Evolutionary conservation across 2,888 invertebrate genomes (phyloP), one percentile per base, ranked within the genome.

Genomic region (Rhabditoides inermis): DNA sequence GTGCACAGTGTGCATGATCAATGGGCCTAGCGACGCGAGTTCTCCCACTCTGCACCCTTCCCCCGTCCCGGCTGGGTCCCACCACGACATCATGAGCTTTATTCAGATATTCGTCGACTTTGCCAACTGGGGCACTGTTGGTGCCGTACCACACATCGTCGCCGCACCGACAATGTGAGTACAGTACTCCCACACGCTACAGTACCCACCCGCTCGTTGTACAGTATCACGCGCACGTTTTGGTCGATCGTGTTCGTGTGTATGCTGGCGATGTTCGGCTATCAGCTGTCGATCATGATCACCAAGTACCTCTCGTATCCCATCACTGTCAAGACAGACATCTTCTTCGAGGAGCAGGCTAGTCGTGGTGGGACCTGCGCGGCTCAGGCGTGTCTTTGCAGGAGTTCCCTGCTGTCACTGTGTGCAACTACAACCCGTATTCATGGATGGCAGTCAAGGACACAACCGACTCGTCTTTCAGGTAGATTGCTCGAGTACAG

Each of bases 361-460:
- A n/a, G n/a, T n/a, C n/a, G n/a, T n/a, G n/a, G n/a, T n/a, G n/a
- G n/a, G n/a, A n/a, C n/a, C n/a, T n/a, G n/a, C n/a, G n/a, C n/a
- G n/a, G n/a, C n/a, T n/a, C n/a, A n/a, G n/a, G n/a, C n/a, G n/a
- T n/a, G n/a, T n/a, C n/a, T n/a, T n/a, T 44, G 12, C 51, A 62
- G 60, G 39, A 39, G 5, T 66, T 63, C 45, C 66, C 66, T 15
- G 60, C 60, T 3, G 62, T 66, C 5, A 63, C 66, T 12, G 54
- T 66, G 20, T 66, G 66, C 56, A 63, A 63, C 46, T 55, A 59
- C 49, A 66, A 66, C 50, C 63, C 66, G 1, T 63, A 63, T 53
- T 62, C n/a, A n/a, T n/a, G n/a, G n/a, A n/a, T n/a, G n/a, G n/a
- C n/a, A n/a, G n/a, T n/a, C n/a, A n/a, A n/a, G n/a, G n/a, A n/a